Evolutionary conservation across 2,888 invertebrate species (phyloP).

Genomic region (Desoria tigrina): DNA sequence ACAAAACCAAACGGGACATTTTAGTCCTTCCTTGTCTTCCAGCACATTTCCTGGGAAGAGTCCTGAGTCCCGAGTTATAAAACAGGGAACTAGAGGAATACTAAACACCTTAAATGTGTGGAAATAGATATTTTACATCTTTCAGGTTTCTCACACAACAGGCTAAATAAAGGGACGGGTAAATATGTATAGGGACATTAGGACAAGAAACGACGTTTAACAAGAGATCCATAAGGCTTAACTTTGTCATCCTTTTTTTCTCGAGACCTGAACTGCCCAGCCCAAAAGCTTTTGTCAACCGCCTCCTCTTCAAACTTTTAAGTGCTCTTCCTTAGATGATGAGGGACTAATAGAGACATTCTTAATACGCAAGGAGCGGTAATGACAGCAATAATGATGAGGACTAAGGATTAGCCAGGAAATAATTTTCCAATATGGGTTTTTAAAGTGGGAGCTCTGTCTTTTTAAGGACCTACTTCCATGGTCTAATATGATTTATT

Average conservation of each 20-base stretch:
- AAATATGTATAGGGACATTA: too few relatives aligned
- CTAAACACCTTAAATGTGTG: too few relatives aligned
- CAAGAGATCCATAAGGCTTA: background rate
- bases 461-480: slow-evolving; percentile 1
- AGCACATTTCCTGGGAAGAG: background rate
- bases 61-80: too few relatives aligned
- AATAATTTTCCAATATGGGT: background rate
- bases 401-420: background rate
- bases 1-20: background rate
- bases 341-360: slow-evolving; percentile 8
- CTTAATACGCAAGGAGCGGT: background rate
- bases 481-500: background rate
- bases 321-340: background rate
- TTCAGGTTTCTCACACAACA: too few relatives aligned
- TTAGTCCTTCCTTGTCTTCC: background rate
- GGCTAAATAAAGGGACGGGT: too few relatives aligned
- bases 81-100: too few relatives aligned
- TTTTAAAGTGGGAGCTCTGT: background rate
- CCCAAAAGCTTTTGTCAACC: slow-evolving; percentile 2
- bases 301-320: slow-evolving; percentile 2
- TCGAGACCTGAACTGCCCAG: background rate
- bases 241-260: slow-evolving; percentile 1
- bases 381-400: background rate
- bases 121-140: too few relatives aligned
- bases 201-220: background rate